Evolutionary conservation across 1,140 invertebrate species (phyloP).

Genomic region (Bombus fervidus): DNA sequence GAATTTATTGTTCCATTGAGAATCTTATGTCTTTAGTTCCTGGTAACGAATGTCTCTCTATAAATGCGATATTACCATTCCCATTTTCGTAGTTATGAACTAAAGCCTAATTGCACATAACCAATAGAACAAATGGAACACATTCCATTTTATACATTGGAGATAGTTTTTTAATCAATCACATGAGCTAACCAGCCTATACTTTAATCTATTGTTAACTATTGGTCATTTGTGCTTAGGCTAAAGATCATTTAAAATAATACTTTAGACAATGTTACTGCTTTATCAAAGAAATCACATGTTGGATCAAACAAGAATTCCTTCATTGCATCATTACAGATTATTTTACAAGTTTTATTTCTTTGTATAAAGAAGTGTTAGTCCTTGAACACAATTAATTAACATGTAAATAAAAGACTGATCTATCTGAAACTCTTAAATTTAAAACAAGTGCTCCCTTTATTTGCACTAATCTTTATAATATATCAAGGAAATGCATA

Average conservation of each 20-base stretch:
- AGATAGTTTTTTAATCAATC: background rate
- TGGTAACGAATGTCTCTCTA: conserved; percentile 34
- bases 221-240: background rate
- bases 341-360: conserved; percentile 29
- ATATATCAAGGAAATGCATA: conserved; percentile 46
- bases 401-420: conserved; percentile 21
- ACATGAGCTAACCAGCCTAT: background rate
- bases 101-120: background rate
- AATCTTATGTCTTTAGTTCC: conserved; percentile 35
- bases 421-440: conserved; percentile 21
- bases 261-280: conserved; percentile 22
- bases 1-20: conserved; percentile 45
- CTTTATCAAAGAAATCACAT: conserved; percentile 14
- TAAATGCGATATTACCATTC: conserved; percentile 56
- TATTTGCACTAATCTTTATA: conserved; percentile 22
- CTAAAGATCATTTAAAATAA: conserved; percentile 34
- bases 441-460: conserved; percentile 24
- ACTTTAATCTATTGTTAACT: background rate
- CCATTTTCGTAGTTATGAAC: conserved; percentile 20
- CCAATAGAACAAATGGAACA: background rate
- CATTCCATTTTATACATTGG: background rate
- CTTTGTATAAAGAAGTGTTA: conserved; percentile 22
- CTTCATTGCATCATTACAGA: conserved; percentile 6
- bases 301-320: background rate
- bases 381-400: conserved; percentile 34